Percentiles rank a stretch among this genome's conserved stretches.
Conservation (phyloP, 2,888 invertebrate species). For the Calliopum simillimum region DNA sequence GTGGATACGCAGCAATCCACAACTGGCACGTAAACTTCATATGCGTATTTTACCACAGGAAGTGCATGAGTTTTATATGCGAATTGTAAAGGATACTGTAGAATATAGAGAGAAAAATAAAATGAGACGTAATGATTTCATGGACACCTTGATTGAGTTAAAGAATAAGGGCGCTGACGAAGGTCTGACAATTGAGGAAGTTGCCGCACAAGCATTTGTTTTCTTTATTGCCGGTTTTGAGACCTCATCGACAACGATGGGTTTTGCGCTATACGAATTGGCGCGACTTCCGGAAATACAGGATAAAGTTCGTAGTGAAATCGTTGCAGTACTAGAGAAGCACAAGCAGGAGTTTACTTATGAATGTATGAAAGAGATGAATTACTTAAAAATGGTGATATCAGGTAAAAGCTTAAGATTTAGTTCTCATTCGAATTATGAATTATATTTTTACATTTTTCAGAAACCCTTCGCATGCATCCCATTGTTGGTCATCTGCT, state of each 20-base stretch:
- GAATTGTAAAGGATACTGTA: constrained; percentile 62
- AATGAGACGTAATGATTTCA: constrained; percentile 67
- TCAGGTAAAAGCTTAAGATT: constrained; percentile 63
- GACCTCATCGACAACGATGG: constrained; percentile 73
- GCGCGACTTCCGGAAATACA: constrained; percentile 48
- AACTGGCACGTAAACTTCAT: constrained; percentile 47
- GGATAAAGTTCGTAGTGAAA: constrained; percentile 56
- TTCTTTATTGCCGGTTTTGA: constrained; percentile 71
- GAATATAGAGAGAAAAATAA: constrained; percentile 58
- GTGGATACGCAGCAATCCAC: constrained; percentile 48
- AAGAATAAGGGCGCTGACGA: constrained; percentile 48
- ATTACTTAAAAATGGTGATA: constrained; percentile 68
- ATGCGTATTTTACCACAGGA: constrained; percentile 50
- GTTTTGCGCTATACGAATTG: constrained; percentile 62
- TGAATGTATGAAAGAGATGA: too few species aligned
- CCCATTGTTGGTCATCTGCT: too few species aligned
- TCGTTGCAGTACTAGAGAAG: constrained; percentile 58
- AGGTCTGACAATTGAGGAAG: constrained; percentile 46
- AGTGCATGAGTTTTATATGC: constrained; percentile 58
- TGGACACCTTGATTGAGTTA: constrained; percentile 67
- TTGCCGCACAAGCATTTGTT: constrained; percentile 53
- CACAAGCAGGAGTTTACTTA: constrained; percentile 65
- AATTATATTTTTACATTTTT: too few species aligned
- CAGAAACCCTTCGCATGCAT: too few species aligned
- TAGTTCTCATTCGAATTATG: too few species aligned